These are phyloP conservation scores for Macroramphosus scolopax DNA, from an alignment of 2,797 vertebrate genomes.

Conservation along the genomic window DNA sequence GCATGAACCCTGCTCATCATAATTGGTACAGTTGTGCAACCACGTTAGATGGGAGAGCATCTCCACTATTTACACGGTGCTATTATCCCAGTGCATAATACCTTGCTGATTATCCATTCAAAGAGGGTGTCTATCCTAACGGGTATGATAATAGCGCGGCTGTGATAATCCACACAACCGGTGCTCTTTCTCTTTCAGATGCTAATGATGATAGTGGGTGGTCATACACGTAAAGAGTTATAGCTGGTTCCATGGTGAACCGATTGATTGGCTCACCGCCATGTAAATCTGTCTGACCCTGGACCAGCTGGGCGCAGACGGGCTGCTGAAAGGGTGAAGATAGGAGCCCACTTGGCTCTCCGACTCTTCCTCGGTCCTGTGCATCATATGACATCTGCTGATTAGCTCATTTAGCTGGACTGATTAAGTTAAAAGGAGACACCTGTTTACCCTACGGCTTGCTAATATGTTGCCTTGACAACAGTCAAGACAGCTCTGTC, in stretches of 20 bases:
- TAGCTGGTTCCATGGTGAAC: conserved; percentile 35
- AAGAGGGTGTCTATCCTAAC: conserved; percentile 61
- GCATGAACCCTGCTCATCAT: conserved; percentile 62
- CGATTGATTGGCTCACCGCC: conserved; percentile 15
- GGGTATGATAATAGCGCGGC: conserved; percentile 68
- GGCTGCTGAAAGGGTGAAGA: not conserved
- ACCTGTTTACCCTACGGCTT: conserved; percentile 59
- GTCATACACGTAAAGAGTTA: conserved; percentile 54
- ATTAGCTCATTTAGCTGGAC: conserved; percentile 55
- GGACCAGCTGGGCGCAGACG: not conserved
- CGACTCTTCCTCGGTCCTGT: conserved; percentile 6
- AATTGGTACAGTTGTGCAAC: conserved; percentile 55
- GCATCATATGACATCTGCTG: conserved; percentile 40
- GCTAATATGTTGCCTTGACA: conserved; percentile 60
- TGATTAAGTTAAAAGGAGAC: conserved; percentile 59
- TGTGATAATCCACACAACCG: conserved; percentile 65
- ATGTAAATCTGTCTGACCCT: conserved; percentile 43
- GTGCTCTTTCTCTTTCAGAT: conserved; percentile 55
- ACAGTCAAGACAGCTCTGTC: conserved; percentile 33
- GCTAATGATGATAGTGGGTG: conserved; percentile 73
- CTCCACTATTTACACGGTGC: conserved; percentile 64
- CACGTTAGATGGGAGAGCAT: conserved; percentile 54
- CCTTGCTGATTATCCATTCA: conserved; percentile 77
- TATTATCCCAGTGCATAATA: conserved; percentile 74
- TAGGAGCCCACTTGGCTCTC: not conserved